Base-by-base conservation (phyloP, 2,797 vertebrate genomes). In the Rousettus madagascariensis region DNA sequence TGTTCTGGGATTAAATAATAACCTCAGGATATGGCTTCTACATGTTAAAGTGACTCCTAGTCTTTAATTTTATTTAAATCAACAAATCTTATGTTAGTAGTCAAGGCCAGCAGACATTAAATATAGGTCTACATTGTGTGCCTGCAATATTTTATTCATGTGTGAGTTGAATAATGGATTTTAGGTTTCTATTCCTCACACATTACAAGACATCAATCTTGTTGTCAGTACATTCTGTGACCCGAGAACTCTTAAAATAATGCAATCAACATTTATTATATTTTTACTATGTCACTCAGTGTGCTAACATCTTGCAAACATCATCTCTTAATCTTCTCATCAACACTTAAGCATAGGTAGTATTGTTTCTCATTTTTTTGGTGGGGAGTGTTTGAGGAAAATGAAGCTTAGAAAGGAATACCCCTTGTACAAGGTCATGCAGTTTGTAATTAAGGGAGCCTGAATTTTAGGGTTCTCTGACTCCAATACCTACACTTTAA, bases 51-150 rank as follows among this genome's bases (percentile, higher is more conserved):
- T 86, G 12, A 72, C 15, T 94, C 22, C 55, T 86, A 16, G 33
- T 66, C 46, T 83, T 78, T n/a, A 91, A 3, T 79, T 84, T 84
- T 28, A 90, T 51, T 95, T 85, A 66, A 65, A 68, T 87, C 53
- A 61, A 13, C 17, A n/a, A 63, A 82, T 2, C 26, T 9, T n/a
- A 55, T 4, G 20, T 68, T 59, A 28, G 2, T 28, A 6, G 38
- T 77, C 57, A 79, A 77, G 38, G 17, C 33, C 33, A 91, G 41
- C 8, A 74, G 20, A 86, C 30, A 16, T 49, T 74, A 5, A 90
- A 90, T 86, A 26, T 30, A 86, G 24, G 3, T 43, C 78, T 91
- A 36, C 4, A 68, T 26, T 59, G 10, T 83, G 28, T 6, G 3
- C 8, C 69, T 61, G 8, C 2, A n/a, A 10, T 72, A n/a, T 46